These are phyloP conservation scores for Syndactyla subalaris DNA, from an alignment of 2,797 vertebrate species.

Conservation along the genomic window DNA sequence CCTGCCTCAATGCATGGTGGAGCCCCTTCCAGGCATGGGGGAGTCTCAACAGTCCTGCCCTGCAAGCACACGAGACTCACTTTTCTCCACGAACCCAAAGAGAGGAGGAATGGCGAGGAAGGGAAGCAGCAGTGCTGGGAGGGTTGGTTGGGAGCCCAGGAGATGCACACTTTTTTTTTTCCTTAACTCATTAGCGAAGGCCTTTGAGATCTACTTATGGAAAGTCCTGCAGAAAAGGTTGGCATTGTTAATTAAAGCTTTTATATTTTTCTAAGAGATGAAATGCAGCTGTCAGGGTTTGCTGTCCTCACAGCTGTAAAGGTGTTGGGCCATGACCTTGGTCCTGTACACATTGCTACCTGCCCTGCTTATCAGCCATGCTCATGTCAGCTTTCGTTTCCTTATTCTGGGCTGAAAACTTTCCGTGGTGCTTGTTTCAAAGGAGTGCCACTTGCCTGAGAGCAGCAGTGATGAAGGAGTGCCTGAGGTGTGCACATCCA, in stretches of 20 bases:
- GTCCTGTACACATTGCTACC: neutral
- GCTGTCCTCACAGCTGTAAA: neutral
- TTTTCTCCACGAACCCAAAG: neutral
- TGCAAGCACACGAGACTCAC: rapidly evolving
- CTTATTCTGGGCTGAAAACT: neutral
- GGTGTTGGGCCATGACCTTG: neutral
- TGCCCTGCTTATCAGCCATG: neutral
- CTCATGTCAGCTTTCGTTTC: neutral
- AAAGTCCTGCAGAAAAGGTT: neutral
- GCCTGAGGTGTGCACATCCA: neutral
- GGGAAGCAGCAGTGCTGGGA: neutral
- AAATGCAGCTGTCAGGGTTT: neutral
- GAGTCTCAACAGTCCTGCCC: neutral
- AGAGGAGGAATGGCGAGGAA: neutral
- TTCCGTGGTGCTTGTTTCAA: neutral
- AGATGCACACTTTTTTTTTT: neutral
- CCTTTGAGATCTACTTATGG: neutral
- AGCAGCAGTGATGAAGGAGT: neutral
- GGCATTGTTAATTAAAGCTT: constrained; percentile 20
- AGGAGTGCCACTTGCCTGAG: neutral
- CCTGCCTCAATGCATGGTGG: neutral
- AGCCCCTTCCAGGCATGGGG: neutral
- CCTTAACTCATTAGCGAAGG: neutral
- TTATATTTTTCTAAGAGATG: neutral
- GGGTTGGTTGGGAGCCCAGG: neutral